A percentile compares a stretch with the other conserved stretches of the same genome.
Evolutionary conservation across 2,797 vertebrate genomes (phyloP).

Genomic region (Myotis findleyi): DNA sequence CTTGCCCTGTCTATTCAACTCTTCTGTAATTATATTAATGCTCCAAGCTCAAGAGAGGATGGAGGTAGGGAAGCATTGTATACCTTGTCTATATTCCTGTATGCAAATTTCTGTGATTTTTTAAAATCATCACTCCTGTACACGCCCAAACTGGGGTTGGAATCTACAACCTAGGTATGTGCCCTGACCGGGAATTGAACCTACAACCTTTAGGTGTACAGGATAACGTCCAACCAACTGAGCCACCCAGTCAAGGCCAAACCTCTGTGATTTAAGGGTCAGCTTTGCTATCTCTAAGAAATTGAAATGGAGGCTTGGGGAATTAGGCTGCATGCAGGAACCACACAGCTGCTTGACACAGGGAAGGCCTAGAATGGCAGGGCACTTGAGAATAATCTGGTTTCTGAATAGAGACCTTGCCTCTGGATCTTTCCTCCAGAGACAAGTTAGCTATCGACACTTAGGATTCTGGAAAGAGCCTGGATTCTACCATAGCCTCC

Average conservation of each 20-base stretch:
- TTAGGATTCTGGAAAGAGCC: neutral
- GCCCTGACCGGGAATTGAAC: neutral
- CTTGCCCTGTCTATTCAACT: neutral
- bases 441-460: neutral
- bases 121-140: neutral
- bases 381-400: neutral
- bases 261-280: neutral
- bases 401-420: neutral
- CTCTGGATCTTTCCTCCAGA: neutral
- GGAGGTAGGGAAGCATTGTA: neutral
- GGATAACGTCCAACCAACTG: neutral
- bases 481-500: neutral
- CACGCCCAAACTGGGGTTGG: neutral
- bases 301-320: neutral
- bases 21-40: neutral
- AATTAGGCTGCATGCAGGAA: neutral
- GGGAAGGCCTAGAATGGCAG: neutral
- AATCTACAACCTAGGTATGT: neutral
- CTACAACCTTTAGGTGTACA: neutral
- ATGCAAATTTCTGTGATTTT: neutral
- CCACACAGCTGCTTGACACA: neutral
- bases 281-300: neutral
- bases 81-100: neutral
- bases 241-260: neutral
- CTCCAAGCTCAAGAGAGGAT: neutral